phyloP scores from a whole-genome alignment of 2,797 vertebrate species.

The Perodicticus potto region DNA sequence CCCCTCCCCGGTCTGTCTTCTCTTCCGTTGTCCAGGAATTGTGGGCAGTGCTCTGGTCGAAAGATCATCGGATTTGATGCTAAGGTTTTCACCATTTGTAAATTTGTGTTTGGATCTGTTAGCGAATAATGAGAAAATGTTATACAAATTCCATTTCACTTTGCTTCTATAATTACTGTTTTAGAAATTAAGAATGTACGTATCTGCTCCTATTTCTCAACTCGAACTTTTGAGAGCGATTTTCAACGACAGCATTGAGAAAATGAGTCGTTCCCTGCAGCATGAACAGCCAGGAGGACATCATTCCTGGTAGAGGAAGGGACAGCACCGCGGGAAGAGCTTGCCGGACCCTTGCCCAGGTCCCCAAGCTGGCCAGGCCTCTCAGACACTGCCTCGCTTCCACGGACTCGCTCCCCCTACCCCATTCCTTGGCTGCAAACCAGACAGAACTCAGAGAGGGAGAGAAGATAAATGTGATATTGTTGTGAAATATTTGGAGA shows the following conservation, averaged over 20 bases:
- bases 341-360: too few relatives aligned
- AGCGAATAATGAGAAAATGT: neutral
- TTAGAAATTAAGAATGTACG: neutral
- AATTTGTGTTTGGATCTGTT: neutral
- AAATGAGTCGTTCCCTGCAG: fast-evolving
- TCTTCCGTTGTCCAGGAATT: neutral
- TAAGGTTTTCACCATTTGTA: neutral
- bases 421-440: neutral
- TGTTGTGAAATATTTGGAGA: neutral
- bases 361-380: fast-evolving
- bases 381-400: neutral
- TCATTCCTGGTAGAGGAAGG: neutral
- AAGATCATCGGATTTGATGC: neutral
- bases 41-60: neutral
- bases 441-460: neutral
- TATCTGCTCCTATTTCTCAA: neutral
- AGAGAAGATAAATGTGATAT: fast-evolving
- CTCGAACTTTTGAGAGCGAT: neutral
- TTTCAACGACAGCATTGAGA: neutral
- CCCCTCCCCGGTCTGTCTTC: neutral
- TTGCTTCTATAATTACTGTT: neutral
- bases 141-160: neutral
- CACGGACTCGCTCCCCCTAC: fast-evolving
- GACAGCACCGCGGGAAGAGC: fast-evolving
- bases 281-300: neutral